phyloP scores from a whole-genome alignment of 2,113 vertebrate genomes.

The Hiodon alosoides region DNA sequence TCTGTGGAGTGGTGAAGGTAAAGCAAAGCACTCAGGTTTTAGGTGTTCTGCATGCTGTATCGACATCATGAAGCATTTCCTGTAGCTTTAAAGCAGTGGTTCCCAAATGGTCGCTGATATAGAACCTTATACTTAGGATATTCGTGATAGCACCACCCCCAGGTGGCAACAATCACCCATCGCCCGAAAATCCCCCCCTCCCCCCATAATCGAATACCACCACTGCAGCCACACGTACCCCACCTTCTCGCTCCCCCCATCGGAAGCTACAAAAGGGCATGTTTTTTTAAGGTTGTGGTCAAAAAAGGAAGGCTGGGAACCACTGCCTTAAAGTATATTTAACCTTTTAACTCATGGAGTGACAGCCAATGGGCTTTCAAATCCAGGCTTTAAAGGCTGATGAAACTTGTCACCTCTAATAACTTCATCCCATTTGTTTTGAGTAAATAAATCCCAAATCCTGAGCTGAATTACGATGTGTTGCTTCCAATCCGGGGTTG shows the following conservation, averaged over 20 bases:
- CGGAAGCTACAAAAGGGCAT: too few species aligned
- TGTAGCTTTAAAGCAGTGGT: too few species aligned
- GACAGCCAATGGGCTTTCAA: not conserved
- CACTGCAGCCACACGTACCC: too few species aligned
- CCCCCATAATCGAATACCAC: too few species aligned
- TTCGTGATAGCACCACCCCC: too few species aligned
- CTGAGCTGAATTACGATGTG: not conserved
- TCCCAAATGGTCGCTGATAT: too few species aligned
- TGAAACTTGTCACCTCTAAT: conserved; percentile 5
- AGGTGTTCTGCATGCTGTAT: not conserved
- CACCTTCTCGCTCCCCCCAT: too few species aligned
- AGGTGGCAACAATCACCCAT: too few species aligned
- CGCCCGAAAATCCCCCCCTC: too few species aligned
- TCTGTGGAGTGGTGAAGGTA: not conserved
- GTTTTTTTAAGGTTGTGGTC: not conserved
- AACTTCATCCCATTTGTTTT: not conserved
- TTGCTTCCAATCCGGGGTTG: not conserved
- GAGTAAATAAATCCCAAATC: not conserved
- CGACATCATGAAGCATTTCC: not conserved
- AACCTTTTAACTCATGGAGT: not conserved
- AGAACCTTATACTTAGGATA: too few species aligned
- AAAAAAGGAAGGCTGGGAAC: not conserved
- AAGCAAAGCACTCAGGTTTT: not conserved
- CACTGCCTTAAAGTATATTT: too few species aligned
- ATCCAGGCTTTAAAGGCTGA: not conserved